phyloP scores from a whole-genome alignment of 2,113 vertebrate species.

The Ifrita kowaldi region DNA sequence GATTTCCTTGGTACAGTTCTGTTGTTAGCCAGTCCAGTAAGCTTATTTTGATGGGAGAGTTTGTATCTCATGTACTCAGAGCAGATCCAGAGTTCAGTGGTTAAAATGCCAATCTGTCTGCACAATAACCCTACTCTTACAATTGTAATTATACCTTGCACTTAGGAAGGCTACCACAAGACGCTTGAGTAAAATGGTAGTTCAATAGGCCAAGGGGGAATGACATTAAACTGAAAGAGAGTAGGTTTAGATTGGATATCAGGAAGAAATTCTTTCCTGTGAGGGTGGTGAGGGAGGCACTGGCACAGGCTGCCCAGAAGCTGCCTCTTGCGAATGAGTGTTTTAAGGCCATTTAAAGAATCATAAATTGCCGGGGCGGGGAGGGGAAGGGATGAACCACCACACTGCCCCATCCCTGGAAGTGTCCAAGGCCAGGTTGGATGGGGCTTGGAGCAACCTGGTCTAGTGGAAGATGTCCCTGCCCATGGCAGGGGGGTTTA shows the following conservation, averaged over 20 bases:
- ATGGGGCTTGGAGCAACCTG: not conserved
- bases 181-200: not conserved
- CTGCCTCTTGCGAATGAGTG: not conserved
- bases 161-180: not conserved
- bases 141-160: not conserved
- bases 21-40: not conserved
- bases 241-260: not conserved
- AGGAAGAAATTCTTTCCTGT: not conserved
- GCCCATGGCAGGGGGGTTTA: fast-evolving
- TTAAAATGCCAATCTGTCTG: not conserved
- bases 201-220: not conserved
- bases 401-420: not conserved
- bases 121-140: not conserved
- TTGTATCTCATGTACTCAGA: not conserved
- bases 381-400: too few species aligned
- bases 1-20: not conserved
- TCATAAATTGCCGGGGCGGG: not conserved
- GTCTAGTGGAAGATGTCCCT: not conserved
- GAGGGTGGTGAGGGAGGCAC: not conserved
- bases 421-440: too few species aligned
- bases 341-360: not conserved
- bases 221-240: not conserved
- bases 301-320: not conserved
- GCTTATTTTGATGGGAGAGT: not conserved
- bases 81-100: not conserved